Evolutionary conservation across 1,140 invertebrate genomes (phyloP).

Genomic region (Drosophila repleta): DNA sequence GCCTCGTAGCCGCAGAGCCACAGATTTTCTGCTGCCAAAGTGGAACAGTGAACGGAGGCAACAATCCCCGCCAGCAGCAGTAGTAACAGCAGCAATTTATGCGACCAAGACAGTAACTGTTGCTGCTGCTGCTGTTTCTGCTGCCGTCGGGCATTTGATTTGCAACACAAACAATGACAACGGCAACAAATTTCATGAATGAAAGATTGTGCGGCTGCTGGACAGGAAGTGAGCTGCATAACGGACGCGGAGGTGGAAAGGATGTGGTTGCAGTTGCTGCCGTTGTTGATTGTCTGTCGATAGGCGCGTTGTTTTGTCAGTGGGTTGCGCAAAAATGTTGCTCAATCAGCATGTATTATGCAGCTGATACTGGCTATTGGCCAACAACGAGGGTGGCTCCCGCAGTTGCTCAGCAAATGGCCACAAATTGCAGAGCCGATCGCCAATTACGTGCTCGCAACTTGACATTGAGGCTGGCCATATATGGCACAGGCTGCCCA

Average conservation of each 20-base stretch:
- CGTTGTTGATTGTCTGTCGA: constrained; percentile 77
- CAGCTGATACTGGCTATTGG: constrained; percentile 50
- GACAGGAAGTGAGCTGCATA: constrained; percentile 82
- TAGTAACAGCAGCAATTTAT: constrained; percentile 64
- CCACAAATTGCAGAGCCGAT: constrained; percentile 44
- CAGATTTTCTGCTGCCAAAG: constrained; percentile 70
- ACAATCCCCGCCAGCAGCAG: constrained; percentile 47
- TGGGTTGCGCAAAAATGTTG: constrained; percentile 81
- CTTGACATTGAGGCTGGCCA: constrained; percentile 69
- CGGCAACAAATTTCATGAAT: constrained; percentile 83
- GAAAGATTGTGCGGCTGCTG: constrained; percentile 69
- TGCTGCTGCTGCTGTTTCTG: constrained; percentile 32
- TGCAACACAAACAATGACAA: constrained; percentile 83
- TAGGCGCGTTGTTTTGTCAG: constrained; percentile 79
- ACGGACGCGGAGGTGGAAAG: constrained; percentile 82
- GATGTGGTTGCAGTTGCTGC: constrained; percentile 69
- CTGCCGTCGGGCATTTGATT: constrained; percentile 78
- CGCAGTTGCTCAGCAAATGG: constrained; percentile 45
- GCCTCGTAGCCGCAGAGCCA: constrained; percentile 8
- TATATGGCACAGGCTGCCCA: constrained; percentile 70
- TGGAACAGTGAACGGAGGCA: constrained; percentile 61
- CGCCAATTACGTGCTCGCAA: constrained; percentile 63
- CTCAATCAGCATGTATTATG: constrained; percentile 81
- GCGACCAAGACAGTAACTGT: constrained; percentile 50
- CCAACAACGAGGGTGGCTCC: constrained; percentile 66